These are phyloP conservation scores for Magallana nippona DNA, from an alignment of 2,888 invertebrate species.

Conservation along the genomic window DNA sequence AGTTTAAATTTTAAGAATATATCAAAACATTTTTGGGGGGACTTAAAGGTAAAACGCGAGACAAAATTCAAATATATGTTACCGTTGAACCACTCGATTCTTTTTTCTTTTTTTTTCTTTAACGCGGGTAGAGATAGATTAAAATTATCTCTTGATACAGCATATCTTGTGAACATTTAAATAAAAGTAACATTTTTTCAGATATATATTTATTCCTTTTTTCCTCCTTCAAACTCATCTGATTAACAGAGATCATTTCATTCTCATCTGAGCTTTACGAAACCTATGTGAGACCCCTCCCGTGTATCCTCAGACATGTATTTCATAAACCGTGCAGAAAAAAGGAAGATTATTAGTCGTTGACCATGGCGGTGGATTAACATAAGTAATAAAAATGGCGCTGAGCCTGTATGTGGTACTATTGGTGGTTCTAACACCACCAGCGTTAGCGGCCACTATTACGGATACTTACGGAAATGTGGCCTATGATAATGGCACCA, in stretches of 20 bases:
- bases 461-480: constrained; percentile 64
- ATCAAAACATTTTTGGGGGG: constrained; percentile 3
- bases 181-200: too few relatives aligned
- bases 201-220: too few relatives aligned
- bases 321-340: not conserved
- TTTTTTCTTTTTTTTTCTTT: too few relatives aligned
- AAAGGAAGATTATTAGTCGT: not conserved
- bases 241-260: too few relatives aligned
- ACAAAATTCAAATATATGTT: too few relatives aligned
- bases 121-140: too few relatives aligned
- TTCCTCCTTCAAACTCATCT: too few relatives aligned
- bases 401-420: not conserved
- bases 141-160: too few relatives aligned
- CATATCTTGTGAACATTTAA: too few relatives aligned
- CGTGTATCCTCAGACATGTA: not conserved
- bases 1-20: not conserved
- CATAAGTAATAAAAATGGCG: not conserved
- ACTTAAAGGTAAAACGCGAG: not conserved
- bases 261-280: too few relatives aligned
- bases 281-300: not conserved
- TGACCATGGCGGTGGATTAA: not conserved
- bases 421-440: not conserved
- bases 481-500: constrained; percentile 62
- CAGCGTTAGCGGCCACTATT: constrained; percentile 42
- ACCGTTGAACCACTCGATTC: too few relatives aligned